phyloP scores from a whole-genome alignment of 1,140 invertebrate genomes.

The Scaptodrosophila lebanonensis region DNA sequence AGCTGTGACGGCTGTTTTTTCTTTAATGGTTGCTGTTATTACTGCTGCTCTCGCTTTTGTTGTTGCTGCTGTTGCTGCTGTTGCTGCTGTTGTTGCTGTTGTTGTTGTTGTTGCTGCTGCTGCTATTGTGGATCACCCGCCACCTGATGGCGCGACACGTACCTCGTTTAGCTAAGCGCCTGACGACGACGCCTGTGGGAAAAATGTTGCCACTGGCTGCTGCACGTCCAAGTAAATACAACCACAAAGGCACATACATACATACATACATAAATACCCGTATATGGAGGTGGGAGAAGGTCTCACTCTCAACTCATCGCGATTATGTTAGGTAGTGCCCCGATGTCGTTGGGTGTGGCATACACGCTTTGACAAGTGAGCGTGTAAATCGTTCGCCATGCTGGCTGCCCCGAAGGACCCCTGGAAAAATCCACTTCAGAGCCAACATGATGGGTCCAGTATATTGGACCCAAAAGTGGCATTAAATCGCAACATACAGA shows the following conservation, averaged over 20 bases:
- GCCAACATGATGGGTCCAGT: too few relatives aligned
- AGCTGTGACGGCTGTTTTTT: slow-evolving; percentile 22
- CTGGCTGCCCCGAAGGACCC: too few relatives aligned
- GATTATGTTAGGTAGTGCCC: too few relatives aligned
- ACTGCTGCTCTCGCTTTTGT: slow-evolving; percentile 26
- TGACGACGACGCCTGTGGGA: slow-evolving; percentile 49
- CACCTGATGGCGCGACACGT: slow-evolving; percentile 66
- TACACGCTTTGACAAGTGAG: slow-evolving; percentile 9
- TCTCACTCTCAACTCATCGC: too few relatives aligned
- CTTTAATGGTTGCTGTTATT: slow-evolving; percentile 21
- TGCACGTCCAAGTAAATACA: not conserved
- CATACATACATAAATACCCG: too few relatives aligned
- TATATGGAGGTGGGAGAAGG: too few relatives aligned
- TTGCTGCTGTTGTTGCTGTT: not conserved
- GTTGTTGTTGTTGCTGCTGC: not conserved
- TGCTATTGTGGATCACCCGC: slow-evolving; percentile 2
- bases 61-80: slow-evolving; percentile 19
- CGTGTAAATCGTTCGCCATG: not conserved
- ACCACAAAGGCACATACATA: too few relatives aligned
- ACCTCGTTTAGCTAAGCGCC: slow-evolving; percentile 60
- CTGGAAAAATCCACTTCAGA: too few relatives aligned
- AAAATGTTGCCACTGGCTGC: slow-evolving; percentile 24
- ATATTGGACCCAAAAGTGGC: too few relatives aligned
- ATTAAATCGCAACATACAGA: too few relatives aligned
- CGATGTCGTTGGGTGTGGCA: too few relatives aligned